Percentiles rank a stretch among this genome's conserved stretches.
Evolutionary conservation across 2,797 vertebrate species (phyloP).

Genomic region (Ambastaia sidthimunki): DNA sequence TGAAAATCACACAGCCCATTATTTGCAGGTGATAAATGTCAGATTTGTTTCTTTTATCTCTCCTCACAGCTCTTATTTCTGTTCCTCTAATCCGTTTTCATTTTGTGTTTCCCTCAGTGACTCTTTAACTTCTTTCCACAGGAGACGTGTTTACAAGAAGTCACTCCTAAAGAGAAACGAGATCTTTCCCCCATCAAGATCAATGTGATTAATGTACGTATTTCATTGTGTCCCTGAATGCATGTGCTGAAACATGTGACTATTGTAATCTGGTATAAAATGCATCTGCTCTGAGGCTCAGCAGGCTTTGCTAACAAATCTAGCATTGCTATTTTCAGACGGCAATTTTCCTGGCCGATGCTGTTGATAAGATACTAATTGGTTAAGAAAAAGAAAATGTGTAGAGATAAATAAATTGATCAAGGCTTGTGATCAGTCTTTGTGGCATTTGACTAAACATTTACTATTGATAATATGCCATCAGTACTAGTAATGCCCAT

Average conservation of each 20-base stretch:
- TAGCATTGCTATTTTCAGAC: conserved; percentile 28
- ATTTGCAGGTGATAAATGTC: background rate
- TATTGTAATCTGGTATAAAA: conserved; percentile 27
- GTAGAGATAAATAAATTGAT: background rate
- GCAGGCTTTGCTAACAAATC: conserved; percentile 31
- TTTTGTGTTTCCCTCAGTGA: conserved; percentile 17
- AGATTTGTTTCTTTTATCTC: too few species aligned
- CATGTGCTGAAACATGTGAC: conserved; percentile 15
- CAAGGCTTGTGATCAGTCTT: background rate
- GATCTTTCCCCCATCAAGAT: conserved; percentile 82
- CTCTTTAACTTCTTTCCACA: conserved; percentile 51
- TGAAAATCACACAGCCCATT: background rate
- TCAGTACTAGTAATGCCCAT: too few species aligned
- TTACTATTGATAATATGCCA: too few species aligned
- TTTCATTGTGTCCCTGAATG: conserved; percentile 23
- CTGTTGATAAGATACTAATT: background rate
- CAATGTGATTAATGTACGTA: conserved; percentile 75
- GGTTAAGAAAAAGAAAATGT: background rate
- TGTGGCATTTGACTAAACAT: too few species aligned
- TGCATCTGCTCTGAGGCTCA: background rate
- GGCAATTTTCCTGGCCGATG: conserved; percentile 54
- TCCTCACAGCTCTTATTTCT: background rate
- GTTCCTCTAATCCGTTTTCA: background rate
- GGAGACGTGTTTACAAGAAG: conserved; percentile 80
- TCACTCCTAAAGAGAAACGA: conserved; percentile 70